Conservation (phyloP, 1,140 invertebrate genomes). For the Drosophila lacertosa region DNA sequence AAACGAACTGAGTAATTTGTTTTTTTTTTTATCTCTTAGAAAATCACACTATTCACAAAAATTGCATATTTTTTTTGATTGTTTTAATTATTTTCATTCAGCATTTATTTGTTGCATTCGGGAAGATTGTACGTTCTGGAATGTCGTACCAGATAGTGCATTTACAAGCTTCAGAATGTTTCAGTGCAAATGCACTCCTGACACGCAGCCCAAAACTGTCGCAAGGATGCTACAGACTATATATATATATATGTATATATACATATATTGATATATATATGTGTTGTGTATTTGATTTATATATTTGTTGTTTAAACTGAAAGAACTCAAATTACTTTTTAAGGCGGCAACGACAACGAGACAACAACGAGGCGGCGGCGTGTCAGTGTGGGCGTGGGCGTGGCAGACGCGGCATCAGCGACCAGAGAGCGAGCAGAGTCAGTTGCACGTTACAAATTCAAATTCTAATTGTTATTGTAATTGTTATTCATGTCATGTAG, state of each 20-base stretch:
- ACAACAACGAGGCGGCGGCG: slow-evolving; percentile 30
- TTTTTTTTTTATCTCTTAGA: background rate
- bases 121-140: slow-evolving; percentile 86
- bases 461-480: slow-evolving; percentile 19
- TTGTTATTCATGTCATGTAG: slow-evolving; percentile 10
- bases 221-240: slow-evolving; percentile 60
- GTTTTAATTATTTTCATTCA: slow-evolving; percentile 41
- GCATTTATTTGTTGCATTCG: slow-evolving; percentile 72
- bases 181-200: slow-evolving; percentile 98
- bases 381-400: slow-evolving; percentile 47
- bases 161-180: slow-evolving; percentile 94
- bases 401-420: slow-evolving; percentile 30
- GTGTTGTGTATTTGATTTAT: slow-evolving; percentile 1
- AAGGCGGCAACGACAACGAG: slow-evolving; percentile 10
- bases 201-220: slow-evolving; percentile 92
- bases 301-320: slow-evolving; percentile 15
- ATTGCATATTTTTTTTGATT: slow-evolving; percentile 62
- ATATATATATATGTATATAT: slow-evolving; percentile 8
- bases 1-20: background rate
- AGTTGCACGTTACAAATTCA: slow-evolving; percentile 15
- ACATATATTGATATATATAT: background rate
- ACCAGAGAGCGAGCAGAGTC: slow-evolving; percentile 1
- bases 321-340: slow-evolving; percentile 15
- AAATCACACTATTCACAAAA: slow-evolving; percentile 57
- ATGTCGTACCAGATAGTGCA: slow-evolving; percentile 99